Conservation (phyloP, 2,797 vertebrate species). For the Lepus oiostolus region DNA sequence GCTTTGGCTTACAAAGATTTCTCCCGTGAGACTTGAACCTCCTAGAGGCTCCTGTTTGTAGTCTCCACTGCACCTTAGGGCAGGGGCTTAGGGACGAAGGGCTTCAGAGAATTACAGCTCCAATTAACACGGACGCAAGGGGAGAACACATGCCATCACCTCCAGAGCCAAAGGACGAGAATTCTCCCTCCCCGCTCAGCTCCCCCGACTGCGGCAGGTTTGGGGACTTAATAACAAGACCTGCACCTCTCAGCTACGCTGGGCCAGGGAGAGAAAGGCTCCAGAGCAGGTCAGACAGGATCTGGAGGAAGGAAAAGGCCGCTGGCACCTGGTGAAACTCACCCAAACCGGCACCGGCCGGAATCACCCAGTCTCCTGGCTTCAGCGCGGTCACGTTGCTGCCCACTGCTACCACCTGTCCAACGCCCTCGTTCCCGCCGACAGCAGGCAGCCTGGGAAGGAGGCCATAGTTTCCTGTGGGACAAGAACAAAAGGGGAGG, state of each 20-base stretch:
- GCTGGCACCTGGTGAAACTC: slow-evolving; percentile 75
- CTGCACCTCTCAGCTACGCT: background rate
- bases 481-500: slow-evolving; percentile 12
- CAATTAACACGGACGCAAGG: background rate
- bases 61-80: background rate
- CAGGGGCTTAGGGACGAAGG: background rate
- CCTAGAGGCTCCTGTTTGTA: background rate
- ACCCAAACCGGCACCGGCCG: slow-evolving; percentile 92
- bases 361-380: slow-evolving; percentile 95
- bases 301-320: background rate
- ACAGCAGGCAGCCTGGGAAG: slow-evolving; percentile 94
- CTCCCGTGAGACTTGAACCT: slow-evolving; percentile 1
- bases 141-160: background rate
- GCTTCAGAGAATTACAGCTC: slow-evolving; percentile 8
- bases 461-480: slow-evolving; percentile 94
- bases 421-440: slow-evolving; percentile 97
- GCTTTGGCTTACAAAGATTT: background rate
- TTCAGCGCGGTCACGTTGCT: slow-evolving; percentile 89
- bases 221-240: background rate
- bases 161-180: slow-evolving; percentile 7
- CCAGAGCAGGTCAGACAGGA: background rate
- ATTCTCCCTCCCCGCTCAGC: background rate
- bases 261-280: background rate
- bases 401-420: slow-evolving; percentile 93
- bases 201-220: background rate